Percentiles rank a stretch among this genome's conserved stretches.
Conservation (phyloP, 2,888 invertebrate species). For the Adineta ricciae region DNA sequence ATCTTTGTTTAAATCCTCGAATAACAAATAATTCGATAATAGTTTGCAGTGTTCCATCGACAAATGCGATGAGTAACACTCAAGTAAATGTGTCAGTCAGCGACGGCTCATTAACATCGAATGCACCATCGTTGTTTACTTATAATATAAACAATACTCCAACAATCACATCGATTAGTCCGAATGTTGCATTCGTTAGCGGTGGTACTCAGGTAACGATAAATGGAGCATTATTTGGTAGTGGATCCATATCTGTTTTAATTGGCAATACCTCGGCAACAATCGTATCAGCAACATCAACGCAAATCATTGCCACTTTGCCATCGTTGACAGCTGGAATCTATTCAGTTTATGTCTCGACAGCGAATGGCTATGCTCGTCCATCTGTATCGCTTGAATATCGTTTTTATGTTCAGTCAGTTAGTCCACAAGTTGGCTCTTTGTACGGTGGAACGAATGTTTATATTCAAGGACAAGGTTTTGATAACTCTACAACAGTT, state of each 20-base stretch:
- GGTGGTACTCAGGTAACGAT: constrained; percentile 14
- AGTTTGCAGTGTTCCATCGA: constrained; percentile 21
- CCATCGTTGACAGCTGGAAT: constrained; percentile 16
- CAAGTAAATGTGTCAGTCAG: background rate
- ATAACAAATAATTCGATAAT: background rate
- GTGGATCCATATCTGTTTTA: background rate
- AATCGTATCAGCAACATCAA: background rate
- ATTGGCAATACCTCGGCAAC: background rate
- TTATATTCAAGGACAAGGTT: constrained; percentile 41
- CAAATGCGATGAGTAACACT: background rate
- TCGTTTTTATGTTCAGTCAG: background rate
- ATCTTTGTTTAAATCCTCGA: background rate
- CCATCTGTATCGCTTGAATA: background rate
- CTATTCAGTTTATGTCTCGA: background rate
- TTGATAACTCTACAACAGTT: constrained; percentile 28
- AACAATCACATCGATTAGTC: background rate
- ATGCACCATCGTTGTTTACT: background rate
- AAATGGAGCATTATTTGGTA: background rate
- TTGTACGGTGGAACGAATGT: constrained; percentile 36
- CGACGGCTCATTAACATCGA: background rate
- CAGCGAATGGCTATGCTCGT: background rate
- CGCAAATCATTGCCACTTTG: background rate
- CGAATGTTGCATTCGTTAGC: background rate
- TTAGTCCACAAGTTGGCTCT: constrained; percentile 36
- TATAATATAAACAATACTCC: background rate